Evolutionary conservation across 2,888 invertebrate genomes (phyloP).

Genomic region (Sycophila texana): DNA sequence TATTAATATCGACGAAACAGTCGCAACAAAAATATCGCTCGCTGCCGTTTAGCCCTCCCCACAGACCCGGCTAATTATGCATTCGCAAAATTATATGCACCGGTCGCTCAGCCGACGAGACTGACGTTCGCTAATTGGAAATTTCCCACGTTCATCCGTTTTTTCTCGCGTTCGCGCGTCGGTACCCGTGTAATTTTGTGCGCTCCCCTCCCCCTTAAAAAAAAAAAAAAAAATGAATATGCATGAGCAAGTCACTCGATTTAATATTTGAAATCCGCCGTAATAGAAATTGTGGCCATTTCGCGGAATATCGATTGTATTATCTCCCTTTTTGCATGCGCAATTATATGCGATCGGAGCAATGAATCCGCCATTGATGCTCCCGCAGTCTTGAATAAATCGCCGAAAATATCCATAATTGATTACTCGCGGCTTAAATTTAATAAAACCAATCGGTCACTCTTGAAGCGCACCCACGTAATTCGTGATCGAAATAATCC

Average conservation of each 20-base stretch:
- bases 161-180: constrained; percentile 8
- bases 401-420: constrained; percentile 26
- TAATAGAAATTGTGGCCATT: constrained; percentile 26
- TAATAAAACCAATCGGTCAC: constrained; percentile 17
- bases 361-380: constrained; percentile 22
- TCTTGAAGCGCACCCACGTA: not conserved
- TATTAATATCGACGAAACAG: too few relatives aligned
- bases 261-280: constrained; percentile 41
- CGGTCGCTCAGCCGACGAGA: not conserved
- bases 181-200: constrained; percentile 27
- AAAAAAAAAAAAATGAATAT: constrained; percentile 38
- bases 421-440: constrained; percentile 1
- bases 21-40: constrained; percentile 27
- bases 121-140: constrained; percentile 40
- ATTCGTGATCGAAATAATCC: not conserved
- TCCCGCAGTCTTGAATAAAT: constrained; percentile 21
- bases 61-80: constrained; percentile 29
- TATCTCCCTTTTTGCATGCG: constrained; percentile 33
- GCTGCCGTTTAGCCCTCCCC: not conserved
- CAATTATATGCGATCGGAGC: constrained; percentile 9
- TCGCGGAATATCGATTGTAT: constrained; percentile 33
- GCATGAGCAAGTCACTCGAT: constrained; percentile 23
- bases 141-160: constrained; percentile 19
- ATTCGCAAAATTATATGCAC: constrained; percentile 31
- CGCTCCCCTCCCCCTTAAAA: too few relatives aligned